Evolutionary conservation across 2,888 invertebrate species (phyloP), one percentile per base, ranked within the genome.

Genomic region (Eucera pruinosa): DNA sequence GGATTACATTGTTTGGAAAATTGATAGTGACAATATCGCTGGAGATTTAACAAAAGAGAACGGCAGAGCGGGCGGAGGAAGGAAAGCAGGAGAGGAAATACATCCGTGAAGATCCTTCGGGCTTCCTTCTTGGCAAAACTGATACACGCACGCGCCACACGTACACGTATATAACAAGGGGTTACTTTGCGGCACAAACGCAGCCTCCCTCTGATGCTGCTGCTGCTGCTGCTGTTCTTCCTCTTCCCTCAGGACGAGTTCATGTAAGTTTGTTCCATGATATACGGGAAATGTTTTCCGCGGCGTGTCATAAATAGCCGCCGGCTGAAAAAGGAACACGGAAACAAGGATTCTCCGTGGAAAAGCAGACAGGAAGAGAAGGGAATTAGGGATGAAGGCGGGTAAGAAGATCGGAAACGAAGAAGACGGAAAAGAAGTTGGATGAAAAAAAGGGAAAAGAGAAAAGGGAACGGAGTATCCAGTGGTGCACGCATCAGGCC

Each of bases 261-360:
- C 85, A 87, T 86, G 87, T 88, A 87, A 87, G 87, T 89, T 89
- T 85, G 78, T 83, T 69, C 79, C 80, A 67, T 88, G 87, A 89
- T 90, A 89, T 88, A 89, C 88, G 88, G 84, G 85, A 88, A 89
- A 90, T 88, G 87, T 90, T 90, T 89, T 89, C 87, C 87, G 80
- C 78, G 82, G 87, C 81, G 84, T 84, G 84, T 89, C 88, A 88
- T 90, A 90, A 90, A 89, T 89, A 90, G 87, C 85, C 80, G 66
- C 48, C 66, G 60, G 78, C 47, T 50, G 50, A 67, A 78, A 66
- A 67, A 58, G 64, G 61, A 71, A 62, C 27, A 55, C 13, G 61
- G 45, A 54, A 70, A 60, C 48, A 65, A 65, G 76, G 78, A 77
- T 67, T 78, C 65, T 60, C 52, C 39, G 62, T 11, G 75, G 50